Conservation (phyloP, 2,113 vertebrate genomes). For the Leuciscus idus region DNA sequence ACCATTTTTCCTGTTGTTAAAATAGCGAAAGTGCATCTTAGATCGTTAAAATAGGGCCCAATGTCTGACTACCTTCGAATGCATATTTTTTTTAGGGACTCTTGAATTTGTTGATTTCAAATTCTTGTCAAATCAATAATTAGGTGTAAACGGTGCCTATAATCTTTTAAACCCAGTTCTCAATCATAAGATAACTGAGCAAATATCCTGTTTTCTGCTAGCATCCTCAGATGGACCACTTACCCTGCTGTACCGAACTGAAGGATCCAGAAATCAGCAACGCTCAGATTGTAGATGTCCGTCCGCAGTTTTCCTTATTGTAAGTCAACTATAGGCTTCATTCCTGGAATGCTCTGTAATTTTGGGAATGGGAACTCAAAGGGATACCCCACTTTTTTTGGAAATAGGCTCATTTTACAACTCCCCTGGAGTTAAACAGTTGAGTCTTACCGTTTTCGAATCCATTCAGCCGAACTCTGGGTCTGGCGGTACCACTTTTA, state of each 20-base stretch:
- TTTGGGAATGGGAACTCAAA: background rate
- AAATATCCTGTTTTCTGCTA: background rate
- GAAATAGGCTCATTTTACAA: no score
- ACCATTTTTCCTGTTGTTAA: no score
- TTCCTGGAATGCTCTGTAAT: background rate
- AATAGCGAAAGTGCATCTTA: no score
- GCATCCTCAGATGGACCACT: background rate
- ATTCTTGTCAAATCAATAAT: background rate
- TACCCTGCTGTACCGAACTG: background rate
- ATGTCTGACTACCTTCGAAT: background rate
- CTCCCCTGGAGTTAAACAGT: no score
- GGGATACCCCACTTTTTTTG: no score
- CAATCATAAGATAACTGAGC: background rate
- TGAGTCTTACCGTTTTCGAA: no score
- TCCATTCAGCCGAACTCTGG: no score
- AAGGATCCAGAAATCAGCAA: slow-evolving; percentile 25
- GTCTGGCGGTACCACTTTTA: no score
- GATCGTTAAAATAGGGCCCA: no score
- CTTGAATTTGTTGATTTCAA: background rate
- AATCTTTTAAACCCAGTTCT: background rate
- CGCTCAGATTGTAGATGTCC: background rate
- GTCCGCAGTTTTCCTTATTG: background rate
- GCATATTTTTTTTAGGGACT: background rate
- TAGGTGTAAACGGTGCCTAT: background rate
- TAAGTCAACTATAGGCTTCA: background rate